Evolutionary conservation across 2,888 invertebrate genomes (phyloP).

Genomic region (Acleris holmiana): DNA sequence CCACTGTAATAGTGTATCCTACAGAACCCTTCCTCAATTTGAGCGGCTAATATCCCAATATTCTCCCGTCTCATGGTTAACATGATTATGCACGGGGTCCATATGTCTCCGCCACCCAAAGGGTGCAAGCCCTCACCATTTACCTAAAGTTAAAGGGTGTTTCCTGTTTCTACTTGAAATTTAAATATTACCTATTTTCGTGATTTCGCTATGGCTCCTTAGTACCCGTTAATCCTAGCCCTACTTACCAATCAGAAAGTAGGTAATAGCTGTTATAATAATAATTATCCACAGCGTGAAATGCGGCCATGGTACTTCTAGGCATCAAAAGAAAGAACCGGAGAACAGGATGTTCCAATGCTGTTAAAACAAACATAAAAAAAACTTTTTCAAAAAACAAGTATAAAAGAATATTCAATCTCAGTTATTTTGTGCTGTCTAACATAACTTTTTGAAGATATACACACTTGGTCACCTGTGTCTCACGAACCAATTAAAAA

Average conservation of each 20-base stretch:
- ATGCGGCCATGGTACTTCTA: no score
- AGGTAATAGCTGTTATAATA: no score
- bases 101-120: slow-evolving; percentile 32
- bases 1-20: background rate
- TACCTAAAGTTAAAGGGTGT: slow-evolving; percentile 21
- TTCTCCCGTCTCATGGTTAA: slow-evolving; percentile 37
- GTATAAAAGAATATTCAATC: no score
- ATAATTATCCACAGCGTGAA: no score
- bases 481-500: no score
- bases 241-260: background rate
- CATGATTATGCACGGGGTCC: slow-evolving; percentile 39
- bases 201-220: background rate
- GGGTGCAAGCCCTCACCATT: slow-evolving; percentile 26
- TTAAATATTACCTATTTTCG: background rate
- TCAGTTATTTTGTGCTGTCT: no score
- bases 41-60: slow-evolving; percentile 15
- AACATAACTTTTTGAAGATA: no score
- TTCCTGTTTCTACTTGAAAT: slow-evolving; percentile 9
- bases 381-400: no score
- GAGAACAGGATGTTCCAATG: no score
- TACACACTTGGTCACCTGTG: no score
- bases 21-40: slow-evolving; percentile 12
- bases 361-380: no score
- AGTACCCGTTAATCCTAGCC: background rate
- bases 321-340: no score